Percentiles rank a stretch among this genome's conserved stretches.
Evolutionary conservation across 2,797 vertebrate species (phyloP).

Genomic region (Notoglanidium macrostoma): DNA sequence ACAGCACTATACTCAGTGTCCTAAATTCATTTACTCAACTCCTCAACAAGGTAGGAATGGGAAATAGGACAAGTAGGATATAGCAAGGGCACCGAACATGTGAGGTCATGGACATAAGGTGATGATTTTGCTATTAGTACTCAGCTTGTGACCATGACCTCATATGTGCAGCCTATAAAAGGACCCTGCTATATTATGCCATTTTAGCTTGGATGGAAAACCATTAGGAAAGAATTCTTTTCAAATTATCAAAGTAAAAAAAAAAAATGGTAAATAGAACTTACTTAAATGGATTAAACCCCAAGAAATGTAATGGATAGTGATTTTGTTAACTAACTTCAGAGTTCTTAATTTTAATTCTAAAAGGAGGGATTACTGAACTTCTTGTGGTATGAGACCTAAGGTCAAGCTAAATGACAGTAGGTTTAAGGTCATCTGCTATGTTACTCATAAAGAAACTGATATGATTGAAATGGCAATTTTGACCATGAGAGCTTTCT

Average conservation of each 20-base stretch:
- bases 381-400: background rate
- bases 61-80: background rate
- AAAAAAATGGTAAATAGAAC: background rate
- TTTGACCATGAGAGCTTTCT: background rate
- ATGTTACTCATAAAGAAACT: background rate
- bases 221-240: background rate
- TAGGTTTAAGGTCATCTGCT: background rate
- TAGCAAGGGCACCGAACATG: background rate
- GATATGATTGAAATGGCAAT: background rate
- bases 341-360: constrained; percentile 17
- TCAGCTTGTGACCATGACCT: background rate
- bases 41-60: background rate
- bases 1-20: background rate
- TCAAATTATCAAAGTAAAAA: background rate
- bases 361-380: constrained; percentile 1
- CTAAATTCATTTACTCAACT: background rate
- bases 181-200: background rate
- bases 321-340: background rate
- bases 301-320: background rate
- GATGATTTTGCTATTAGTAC: background rate
- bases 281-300: background rate
- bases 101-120: background rate
- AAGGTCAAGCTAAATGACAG: background rate
- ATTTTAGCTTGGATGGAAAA: background rate
- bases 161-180: background rate